Percentiles rank a stretch among this genome's conserved stretches.
Evolutionary conservation across 2,113 vertebrate species (phyloP).

Genomic region (Theristicus caerulescens): DNA sequence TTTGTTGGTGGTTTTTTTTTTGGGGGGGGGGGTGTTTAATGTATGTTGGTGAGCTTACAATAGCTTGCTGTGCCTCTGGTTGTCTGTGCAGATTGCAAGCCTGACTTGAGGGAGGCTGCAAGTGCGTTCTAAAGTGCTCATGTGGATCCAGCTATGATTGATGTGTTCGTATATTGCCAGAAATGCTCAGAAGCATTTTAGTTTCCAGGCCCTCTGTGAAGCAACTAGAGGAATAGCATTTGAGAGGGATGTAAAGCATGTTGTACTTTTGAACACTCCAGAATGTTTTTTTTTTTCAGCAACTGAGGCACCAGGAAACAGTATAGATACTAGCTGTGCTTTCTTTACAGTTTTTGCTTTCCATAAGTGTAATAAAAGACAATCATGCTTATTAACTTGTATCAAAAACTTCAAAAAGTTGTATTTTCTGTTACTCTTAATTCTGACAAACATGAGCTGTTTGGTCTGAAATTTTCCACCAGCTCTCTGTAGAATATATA

Average conservation of each 20-base stretch:
- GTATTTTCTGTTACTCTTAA: background rate
- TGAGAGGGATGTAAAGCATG: background rate
- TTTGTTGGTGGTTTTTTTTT: no score
- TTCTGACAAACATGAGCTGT: background rate
- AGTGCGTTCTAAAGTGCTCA: rapidly evolving
- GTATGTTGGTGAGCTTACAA: background rate
- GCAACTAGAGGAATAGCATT: background rate
- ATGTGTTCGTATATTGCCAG: background rate
- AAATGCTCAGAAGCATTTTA: background rate
- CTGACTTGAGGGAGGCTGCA: background rate
- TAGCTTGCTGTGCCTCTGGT: background rate
- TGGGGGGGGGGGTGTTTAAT: background rate
- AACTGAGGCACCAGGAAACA: background rate
- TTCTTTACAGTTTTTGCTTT: background rate
- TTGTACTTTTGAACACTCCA: background rate
- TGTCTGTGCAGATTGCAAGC: background rate
- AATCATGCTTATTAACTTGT: background rate
- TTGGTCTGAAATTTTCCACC: background rate
- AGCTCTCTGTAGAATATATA: background rate
- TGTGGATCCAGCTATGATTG: background rate
- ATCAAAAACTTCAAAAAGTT: background rate
- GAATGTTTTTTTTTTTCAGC: background rate
- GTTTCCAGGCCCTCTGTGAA: background rate
- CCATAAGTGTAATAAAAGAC: background rate
- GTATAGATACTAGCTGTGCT: background rate